Evolutionary conservation across 2,113 vertebrate species (phyloP).

Genomic region (Paramormyrops kingsleyae): DNA sequence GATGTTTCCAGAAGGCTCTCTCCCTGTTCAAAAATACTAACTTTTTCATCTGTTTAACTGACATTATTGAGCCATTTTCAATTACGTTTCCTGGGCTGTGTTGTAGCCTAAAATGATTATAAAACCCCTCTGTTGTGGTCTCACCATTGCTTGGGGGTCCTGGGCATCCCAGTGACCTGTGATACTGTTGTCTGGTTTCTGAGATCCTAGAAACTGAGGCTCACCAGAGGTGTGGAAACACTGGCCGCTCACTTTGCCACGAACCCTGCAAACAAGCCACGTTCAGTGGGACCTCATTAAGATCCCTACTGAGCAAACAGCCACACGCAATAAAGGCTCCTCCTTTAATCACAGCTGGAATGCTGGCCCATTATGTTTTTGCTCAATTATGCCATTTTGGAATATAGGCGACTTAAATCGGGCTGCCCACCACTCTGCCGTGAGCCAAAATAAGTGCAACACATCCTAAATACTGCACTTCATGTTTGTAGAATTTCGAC

Average conservation of each 20-base stretch:
- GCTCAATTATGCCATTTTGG: constrained; percentile 29
- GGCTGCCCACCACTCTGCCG: not conserved
- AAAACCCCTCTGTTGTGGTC: not conserved
- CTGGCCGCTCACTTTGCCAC: constrained; percentile 30
- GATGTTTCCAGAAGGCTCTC: not conserved
- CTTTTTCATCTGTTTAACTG: not conserved
- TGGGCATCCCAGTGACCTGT: constrained; percentile 4
- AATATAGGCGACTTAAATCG: constrained; percentile 29
- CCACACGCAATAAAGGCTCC: constrained; percentile 28
- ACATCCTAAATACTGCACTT: not conserved
- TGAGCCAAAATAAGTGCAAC: constrained; percentile 14
- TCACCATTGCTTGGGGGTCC: not conserved
- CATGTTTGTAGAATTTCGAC: not conserved
- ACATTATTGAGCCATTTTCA: not conserved
- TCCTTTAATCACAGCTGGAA: constrained; percentile 41
- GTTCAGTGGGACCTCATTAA: constrained; percentile 35
- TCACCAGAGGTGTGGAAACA: constrained; percentile 24
- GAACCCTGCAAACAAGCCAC: constrained; percentile 29
- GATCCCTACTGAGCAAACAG: constrained; percentile 33
- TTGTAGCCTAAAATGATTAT: not conserved
- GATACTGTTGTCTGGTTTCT: not conserved
- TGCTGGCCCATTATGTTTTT: constrained; percentile 36
- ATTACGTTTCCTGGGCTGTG: not conserved
- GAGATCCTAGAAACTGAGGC: constrained; percentile 5
- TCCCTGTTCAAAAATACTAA: not conserved